phyloP scores from a whole-genome alignment of 2,797 vertebrate genomes.

The Falco berigora region DNA sequence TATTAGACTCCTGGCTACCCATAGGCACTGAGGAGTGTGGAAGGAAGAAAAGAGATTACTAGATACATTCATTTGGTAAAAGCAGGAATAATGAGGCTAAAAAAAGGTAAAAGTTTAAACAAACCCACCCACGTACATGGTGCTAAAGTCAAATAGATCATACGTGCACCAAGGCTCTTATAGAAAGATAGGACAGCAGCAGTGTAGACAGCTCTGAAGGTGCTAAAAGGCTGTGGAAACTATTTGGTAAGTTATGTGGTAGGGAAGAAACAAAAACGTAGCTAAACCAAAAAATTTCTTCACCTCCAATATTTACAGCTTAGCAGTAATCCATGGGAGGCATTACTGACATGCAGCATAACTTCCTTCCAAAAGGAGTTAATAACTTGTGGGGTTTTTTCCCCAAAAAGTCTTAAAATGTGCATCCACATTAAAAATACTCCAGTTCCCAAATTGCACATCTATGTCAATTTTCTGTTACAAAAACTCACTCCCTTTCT shows the following conservation, averaged over 20 bases:
- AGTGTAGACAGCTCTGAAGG: neutral
- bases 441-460: neutral
- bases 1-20: neutral
- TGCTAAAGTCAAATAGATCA: neutral
- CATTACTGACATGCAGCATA: neutral
- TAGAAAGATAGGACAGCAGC: neutral
- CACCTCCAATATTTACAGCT: neutral
- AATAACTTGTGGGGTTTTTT: neutral
- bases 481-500: constrained; percentile 8
- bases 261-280: neutral
- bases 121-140: neutral
- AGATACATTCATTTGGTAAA: neutral
- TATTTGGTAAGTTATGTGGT: neutral
- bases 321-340: neutral
- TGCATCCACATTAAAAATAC: neutral
- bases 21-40: neutral
- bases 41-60: neutral
- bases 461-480: neutral
- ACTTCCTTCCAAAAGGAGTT: neutral
- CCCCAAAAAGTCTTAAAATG: neutral
- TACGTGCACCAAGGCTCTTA: neutral
- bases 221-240: neutral
- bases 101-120: neutral
- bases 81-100: neutral
- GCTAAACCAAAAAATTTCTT: neutral